These are phyloP conservation scores for Symphodus melops DNA, from an alignment of 2,113 vertebrate species.

Conservation along the genomic window DNA sequence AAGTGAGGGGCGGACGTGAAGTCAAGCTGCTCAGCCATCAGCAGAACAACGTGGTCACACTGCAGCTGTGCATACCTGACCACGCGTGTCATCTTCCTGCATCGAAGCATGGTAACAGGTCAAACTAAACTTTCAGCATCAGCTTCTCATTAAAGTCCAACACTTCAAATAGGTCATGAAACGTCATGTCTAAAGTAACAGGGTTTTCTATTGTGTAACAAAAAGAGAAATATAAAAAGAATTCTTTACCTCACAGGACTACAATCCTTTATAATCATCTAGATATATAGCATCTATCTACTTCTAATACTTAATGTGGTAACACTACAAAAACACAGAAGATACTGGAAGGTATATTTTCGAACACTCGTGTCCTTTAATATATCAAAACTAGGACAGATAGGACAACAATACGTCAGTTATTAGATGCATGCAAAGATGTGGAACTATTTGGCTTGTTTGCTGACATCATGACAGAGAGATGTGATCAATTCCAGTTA, in stretches of 20 bases:
- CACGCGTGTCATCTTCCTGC: not conserved
- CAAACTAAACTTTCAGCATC: not conserved
- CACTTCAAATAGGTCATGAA: not conserved
- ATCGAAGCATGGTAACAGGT: not conserved
- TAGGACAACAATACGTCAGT: not conserved
- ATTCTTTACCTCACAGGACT: not conserved
- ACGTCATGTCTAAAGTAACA: not conserved
- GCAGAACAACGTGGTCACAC: no score
- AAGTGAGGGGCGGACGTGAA: no score
- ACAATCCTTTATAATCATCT: not conserved
- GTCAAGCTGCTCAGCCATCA: no score
- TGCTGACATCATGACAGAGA: not conserved
- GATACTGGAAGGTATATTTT: not conserved
- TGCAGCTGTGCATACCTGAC: not conserved
- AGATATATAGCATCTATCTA: not conserved
- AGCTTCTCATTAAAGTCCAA: no score
- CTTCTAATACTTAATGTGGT: not conserved
- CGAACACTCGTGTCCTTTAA: not conserved
- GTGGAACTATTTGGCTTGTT: conserved; percentile 17
- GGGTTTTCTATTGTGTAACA: not conserved
- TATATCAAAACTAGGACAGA: conserved; percentile 2
- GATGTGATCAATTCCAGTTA: conserved; percentile 3
- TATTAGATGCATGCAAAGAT: not conserved
- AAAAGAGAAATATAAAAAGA: not conserved
- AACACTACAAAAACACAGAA: not conserved